Base-by-base conservation (phyloP, 2,797 vertebrate genomes). In the Calcarius lapponicus region DNA sequence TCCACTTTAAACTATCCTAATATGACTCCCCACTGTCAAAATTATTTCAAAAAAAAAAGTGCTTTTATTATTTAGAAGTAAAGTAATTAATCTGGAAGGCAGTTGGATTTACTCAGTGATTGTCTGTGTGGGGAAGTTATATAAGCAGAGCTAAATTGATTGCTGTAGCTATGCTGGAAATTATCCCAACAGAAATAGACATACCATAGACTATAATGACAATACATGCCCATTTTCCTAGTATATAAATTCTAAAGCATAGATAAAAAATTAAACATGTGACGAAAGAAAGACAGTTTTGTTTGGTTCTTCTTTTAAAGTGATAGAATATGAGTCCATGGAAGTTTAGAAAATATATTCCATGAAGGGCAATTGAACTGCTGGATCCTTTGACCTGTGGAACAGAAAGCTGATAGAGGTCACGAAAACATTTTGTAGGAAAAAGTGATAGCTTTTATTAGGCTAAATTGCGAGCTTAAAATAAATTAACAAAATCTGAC, bases 21-120 rank as follows among this genome's bases (percentile, higher is more conserved):
- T 69, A 40, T 25, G 54, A 75, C 17, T 75, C 38, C 57, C 19
- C 25, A 71, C 42, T 71, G 53, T 50, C 71, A 80, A 82, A 89
- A 86, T 38, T 65, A 47, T 74, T 86, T 90, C 7, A 0, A 25
- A 74, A 40, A 25, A 74, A 40, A 36, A 78, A 61, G 3, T 57
- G 24, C 0, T 65, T 87, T 69, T 78, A 80, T 91, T 86, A 45
- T 86, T 69, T 65, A 80, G 62, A 88, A 79, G 13, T 73, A 43
- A 86, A 88, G 19, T 69, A 80, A 95, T 80, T 94, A 88, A 90
- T 92, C 75, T 78, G 64, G 54, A 81, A 60, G 58, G 62, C 85
- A 95, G 54, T 22, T 94, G 90, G 47, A 86, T 95, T 91, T 79
- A 88, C 16, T 88, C 40, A 60, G 26, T 86, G 43, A 75, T 57